Evolutionary conservation across 2,888 invertebrate genomes (phyloP), one percentile per base, ranked within the genome.

Genomic region (Tetrapedia diversipes): DNA sequence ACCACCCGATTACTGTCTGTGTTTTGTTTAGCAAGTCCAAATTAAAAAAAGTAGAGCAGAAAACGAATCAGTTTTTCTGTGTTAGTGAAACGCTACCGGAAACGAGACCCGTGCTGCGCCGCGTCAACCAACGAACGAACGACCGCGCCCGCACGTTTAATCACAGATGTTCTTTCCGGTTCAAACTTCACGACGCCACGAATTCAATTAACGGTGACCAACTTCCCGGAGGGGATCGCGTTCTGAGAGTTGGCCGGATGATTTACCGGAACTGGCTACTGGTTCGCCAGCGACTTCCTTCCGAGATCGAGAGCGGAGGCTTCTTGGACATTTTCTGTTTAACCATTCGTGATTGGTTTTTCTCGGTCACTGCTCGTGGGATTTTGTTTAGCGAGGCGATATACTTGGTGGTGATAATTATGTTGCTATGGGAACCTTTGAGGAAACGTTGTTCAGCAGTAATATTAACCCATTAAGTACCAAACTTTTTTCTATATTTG

Each of bases 1-100:
- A 91, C 91, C 92, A 96, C 95, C 84, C 95, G 95, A 92, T 94
- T 96, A 94, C 95, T 96, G 94, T 95, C 96, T 96, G 94, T 92
- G 90, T 90, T 89, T 92, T 89, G 91, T 92, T 91, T 91, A 89
- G 89, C 91, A 92, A 92, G 91, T 92, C 92, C 92, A 91, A 91
- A 92, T 92, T 92, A 92, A 92, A 91, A n/a, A 91, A 93, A 93
- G 92, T 92, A 92, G 92, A 92, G 92, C 90, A 92, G 90, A 91
- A 59, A 92, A 92, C 90, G 91, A 92, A 92, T 92, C 89, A 91
- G 91, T 92, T 88, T 77, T 68, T 65, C 69, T 79, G 90, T 90
- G 91, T 91, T 92, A 92, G 92, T 92, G 89, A 90, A 41, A 49
- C 43, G 27, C 77, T 65, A 61, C 49, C 49, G 59, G 51, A 24